Base-by-base conservation (phyloP, 2,888 invertebrate species). In the Pedicia rivosa region DNA sequence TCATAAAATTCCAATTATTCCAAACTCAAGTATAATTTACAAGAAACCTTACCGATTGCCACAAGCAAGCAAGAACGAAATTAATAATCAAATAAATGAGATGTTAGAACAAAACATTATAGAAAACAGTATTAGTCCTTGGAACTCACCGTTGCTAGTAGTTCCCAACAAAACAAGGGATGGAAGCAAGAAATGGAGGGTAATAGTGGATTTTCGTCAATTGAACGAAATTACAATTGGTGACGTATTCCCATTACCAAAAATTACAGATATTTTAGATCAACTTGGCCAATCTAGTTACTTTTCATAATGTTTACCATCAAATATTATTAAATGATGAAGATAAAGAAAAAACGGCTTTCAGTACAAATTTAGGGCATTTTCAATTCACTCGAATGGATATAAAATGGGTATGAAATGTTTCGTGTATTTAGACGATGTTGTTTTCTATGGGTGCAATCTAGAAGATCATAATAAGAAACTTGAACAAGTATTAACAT, bases 371-470 rank as follows among this genome's bases (percentile, higher is more conserved):
- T 13, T 38, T 36, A 13, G 44, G 46, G 1, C 46, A 46, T n/a
- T 47, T 41, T 22, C 40, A 48, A 47, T 41, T 27, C 19, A 43
- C 34, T 4, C 32, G 45, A 31, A 45, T 47, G 46, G 45, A 45
- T 2, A 46, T 46, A 33, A 16, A 16, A 30, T 16, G 3, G 17
- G 17, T n/a, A 16, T 16, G 2, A 30, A 30, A 30, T 30, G 30
- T 30, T 30, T 30, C 17, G 30, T 30, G 15, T 30, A 30, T n/a
- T 16, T 17, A 2, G 17, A 30, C n/a, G 30, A 30, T 8, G 20
- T 30, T n/a, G 31, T 31, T 12, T 12, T 31, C 9, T 31, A 31
- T 19, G 31, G 31, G 5, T 31, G 17, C 17, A 17, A 31, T 31
- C 9, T 31, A 12, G 5, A 2, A 19, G 19, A 31, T 31, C 31